Percentiles rank a stretch among this genome's conserved stretches.
phyloP scores from a whole-genome alignment of 2,888 invertebrate genomes.

The Dilophus febrilis region DNA sequence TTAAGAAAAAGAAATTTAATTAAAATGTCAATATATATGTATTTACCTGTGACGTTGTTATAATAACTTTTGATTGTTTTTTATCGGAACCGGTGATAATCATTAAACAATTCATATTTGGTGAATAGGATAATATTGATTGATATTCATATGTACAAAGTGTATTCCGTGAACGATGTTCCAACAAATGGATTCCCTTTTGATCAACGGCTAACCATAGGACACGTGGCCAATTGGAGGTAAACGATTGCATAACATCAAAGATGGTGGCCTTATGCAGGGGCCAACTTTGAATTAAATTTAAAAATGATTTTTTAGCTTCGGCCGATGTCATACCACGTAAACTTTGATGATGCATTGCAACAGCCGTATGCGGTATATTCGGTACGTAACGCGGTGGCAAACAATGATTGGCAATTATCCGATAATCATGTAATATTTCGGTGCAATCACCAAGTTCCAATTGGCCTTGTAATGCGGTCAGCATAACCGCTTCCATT shows the following conservation, averaged over 20 bases:
- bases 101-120: slow-evolving; percentile 81
- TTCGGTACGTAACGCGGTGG: slow-evolving; percentile 65
- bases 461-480: slow-evolving; percentile 83
- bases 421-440: slow-evolving; percentile 43
- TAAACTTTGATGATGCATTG: slow-evolving; percentile 79
- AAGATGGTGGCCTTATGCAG: slow-evolving; percentile 84
- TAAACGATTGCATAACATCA: slow-evolving; percentile 93
- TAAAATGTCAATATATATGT: too few species aligned
- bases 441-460: slow-evolving; percentile 73
- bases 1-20: too few species aligned
- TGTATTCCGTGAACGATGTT: slow-evolving; percentile 73
- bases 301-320: slow-evolving; percentile 83
- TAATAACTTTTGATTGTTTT: slow-evolving; percentile 86
- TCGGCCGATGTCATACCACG: slow-evolving; percentile 71
- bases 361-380: slow-evolving; percentile 67
- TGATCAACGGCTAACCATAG: slow-evolving; percentile 89
- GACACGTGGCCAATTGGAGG: slow-evolving; percentile 86
- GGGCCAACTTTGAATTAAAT: slow-evolving; percentile 86
- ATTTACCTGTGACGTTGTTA: slow-evolving; percentile 77
- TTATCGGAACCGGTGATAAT: slow-evolving; percentile 80
- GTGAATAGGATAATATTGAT: slow-evolving; percentile 78
- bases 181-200: slow-evolving; percentile 74
- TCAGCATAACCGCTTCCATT: slow-evolving; percentile 88
- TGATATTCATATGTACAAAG: slow-evolving; percentile 83
- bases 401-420: slow-evolving; percentile 63